Conservation (phyloP, 1,140 invertebrate species). For the Hypsibius dujardini region DNA sequence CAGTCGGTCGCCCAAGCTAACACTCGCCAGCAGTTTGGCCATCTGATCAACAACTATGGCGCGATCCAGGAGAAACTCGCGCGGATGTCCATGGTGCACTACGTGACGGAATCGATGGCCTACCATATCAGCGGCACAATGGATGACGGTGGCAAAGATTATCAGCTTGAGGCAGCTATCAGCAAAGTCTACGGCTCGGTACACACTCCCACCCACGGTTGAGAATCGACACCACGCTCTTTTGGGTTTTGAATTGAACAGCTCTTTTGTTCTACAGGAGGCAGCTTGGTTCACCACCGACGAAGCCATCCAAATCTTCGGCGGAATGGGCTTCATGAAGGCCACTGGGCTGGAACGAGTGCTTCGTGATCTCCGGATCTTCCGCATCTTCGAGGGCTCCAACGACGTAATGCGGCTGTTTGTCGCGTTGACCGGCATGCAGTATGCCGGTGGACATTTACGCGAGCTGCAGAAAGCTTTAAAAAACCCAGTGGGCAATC, state of each 20-base stretch:
- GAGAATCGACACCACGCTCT: background rate
- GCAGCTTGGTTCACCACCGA: slow-evolving; percentile 60
- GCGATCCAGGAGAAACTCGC: slow-evolving; percentile 81
- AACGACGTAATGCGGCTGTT: slow-evolving; percentile 96
- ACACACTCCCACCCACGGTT: background rate
- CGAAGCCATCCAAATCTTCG: slow-evolving; percentile 86
- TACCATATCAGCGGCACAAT: slow-evolving; percentile 81
- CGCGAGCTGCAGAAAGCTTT: slow-evolving; percentile 37
- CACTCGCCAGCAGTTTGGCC: slow-evolving; percentile 72
- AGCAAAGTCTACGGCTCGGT: slow-evolving; percentile 55
- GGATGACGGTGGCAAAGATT: slow-evolving; percentile 50
- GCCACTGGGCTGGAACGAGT: slow-evolving; percentile 73
- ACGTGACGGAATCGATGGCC: slow-evolving; percentile 83
- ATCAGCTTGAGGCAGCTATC: slow-evolving; percentile 81
- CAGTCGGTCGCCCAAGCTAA: slow-evolving; percentile 80
- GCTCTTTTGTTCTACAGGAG: background rate
- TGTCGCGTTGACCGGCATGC: slow-evolving; percentile 70
- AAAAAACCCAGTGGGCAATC: slow-evolving; percentile 36
- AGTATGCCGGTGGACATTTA: slow-evolving; percentile 38
- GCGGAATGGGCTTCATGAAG: slow-evolving; percentile 78
- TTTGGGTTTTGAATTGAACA: background rate
- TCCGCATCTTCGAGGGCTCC: slow-evolving; percentile 96
- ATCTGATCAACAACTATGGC: slow-evolving; percentile 63
- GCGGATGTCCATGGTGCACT: slow-evolving; percentile 76
- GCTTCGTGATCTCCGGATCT: slow-evolving; percentile 81